Conservation (phyloP, 2,888 invertebrate species). For the Ophion slaviceki region DNA sequence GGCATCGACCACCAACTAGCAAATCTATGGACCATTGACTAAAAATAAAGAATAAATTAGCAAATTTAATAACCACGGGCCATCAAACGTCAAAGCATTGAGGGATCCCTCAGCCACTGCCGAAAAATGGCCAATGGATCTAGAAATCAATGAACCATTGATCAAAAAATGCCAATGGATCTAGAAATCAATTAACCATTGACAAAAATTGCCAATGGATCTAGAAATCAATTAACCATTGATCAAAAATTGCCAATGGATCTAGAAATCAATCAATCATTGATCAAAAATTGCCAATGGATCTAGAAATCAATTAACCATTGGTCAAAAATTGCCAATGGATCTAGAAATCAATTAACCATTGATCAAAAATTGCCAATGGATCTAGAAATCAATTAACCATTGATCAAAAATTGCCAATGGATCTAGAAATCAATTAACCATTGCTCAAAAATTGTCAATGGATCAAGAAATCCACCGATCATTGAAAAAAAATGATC, state of each 20-base stretch:
- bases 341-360: neutral
- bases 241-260: neutral
- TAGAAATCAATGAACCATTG: neutral
- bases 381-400: neutral
- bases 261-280: neutral
- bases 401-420: neutral
- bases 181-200: neutral
- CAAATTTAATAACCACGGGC: too few relatives aligned
- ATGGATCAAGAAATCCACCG: neutral
- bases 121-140: neutral
- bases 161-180: neutral
- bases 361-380: neutral
- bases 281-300: neutral
- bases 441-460: neutral
- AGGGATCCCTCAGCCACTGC: neutral
- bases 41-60: too few relatives aligned
- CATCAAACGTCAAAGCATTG: too few relatives aligned
- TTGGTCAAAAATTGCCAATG: neutral
- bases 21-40: too few relatives aligned
- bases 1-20: neutral
- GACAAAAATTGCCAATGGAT: neutral
- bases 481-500: neutral
- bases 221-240: neutral
- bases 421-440: neutral
- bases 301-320: neutral